Percentiles rank a stretch among this genome's conserved stretches.
phyloP scores from a whole-genome alignment of 30 jellyfish, hydroid and myxozoan genomes.

The Pseudorhiza aurosa region DNA sequence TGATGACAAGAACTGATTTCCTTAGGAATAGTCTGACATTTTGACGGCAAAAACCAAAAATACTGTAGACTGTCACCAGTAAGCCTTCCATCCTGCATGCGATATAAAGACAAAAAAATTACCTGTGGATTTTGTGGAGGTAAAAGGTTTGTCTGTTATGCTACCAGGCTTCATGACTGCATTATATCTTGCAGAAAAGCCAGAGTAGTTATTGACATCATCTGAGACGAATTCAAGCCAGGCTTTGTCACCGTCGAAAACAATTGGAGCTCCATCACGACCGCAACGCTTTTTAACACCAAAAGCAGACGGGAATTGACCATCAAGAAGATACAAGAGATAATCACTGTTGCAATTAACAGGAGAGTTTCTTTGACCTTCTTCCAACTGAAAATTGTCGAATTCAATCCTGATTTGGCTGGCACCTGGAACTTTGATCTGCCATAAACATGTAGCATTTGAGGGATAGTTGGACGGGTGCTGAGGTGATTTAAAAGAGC shows the following conservation, averaged over 20 bases:
- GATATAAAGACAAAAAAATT: too few species aligned
- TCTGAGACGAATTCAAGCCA: slow-evolving; percentile 87
- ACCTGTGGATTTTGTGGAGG: slow-evolving; percentile 29
- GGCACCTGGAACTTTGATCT: slow-evolving; percentile 67
- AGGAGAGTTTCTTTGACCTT: background rate
- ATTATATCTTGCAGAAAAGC: slow-evolving; percentile 52
- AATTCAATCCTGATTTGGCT: slow-evolving; percentile 49
- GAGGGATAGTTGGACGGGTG: slow-evolving; percentile 65
- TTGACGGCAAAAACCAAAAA: background rate
- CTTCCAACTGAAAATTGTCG: slow-evolving; percentile 64
- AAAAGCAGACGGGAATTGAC: slow-evolving; percentile 70
- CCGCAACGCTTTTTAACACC: slow-evolving; percentile 84
- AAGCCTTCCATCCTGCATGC: too few species aligned
- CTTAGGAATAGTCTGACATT: too few species aligned
- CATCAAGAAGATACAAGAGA: slow-evolving; percentile 65
- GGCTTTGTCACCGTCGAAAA: slow-evolving; percentile 77
- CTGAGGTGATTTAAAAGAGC: slow-evolving; percentile 65
- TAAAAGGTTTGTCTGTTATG: slow-evolving; percentile 25
- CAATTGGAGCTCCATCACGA: slow-evolving; percentile 36
- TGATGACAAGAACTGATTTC: too few species aligned
- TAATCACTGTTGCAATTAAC: slow-evolving; percentile 65
- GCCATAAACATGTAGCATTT: slow-evolving; percentile 72
- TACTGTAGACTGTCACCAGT: too few species aligned
- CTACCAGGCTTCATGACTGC: slow-evolving; percentile 39
- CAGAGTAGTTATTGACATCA: slow-evolving; percentile 38